Percentiles rank a stretch among this genome's conserved stretches.
phyloP scores from a whole-genome alignment of 1,140 invertebrate species.

The Kradibia gibbosae region DNA sequence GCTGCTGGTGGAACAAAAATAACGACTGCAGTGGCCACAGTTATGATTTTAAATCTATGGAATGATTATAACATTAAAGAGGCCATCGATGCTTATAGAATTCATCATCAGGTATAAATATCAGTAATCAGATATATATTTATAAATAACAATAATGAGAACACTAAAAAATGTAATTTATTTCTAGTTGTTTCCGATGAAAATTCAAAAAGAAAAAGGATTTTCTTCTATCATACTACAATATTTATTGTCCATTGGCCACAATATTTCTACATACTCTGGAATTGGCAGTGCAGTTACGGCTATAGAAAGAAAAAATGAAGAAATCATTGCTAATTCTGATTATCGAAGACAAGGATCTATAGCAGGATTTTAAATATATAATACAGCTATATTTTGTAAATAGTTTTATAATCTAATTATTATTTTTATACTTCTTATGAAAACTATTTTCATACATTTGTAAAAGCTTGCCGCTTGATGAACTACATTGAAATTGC shows the following conservation, averaged over 20 bases:
- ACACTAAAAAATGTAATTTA: not conserved
- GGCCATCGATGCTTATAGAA: slow-evolving; percentile 61
- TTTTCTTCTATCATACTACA: slow-evolving; percentile 73
- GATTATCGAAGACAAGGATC: slow-evolving; percentile 76
- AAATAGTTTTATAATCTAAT: not conserved
- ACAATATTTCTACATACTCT: slow-evolving; percentile 64
- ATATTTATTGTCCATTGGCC: slow-evolving; percentile 71
- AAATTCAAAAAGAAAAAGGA: slow-evolving; percentile 75
- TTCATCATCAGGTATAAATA: slow-evolving; percentile 70
- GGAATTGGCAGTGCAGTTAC: slow-evolving; percentile 75
- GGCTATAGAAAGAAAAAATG: slow-evolving; percentile 68
- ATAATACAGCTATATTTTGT: not conserved
- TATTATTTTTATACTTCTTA: not conserved
- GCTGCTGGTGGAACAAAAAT: slow-evolving; percentile 93
- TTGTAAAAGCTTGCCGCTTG: too few relatives aligned
- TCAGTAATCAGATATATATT: slow-evolving; percentile 43
- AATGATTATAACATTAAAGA: slow-evolving; percentile 62
- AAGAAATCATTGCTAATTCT: slow-evolving; percentile 71
- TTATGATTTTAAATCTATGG: slow-evolving; percentile 71
- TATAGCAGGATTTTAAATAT: slow-evolving; percentile 58
- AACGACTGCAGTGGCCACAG: slow-evolving; percentile 84
- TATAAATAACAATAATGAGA: not conserved
- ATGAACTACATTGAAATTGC: too few relatives aligned
- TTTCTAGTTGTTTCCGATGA: slow-evolving; percentile 81
- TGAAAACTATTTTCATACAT: not conserved